Base-by-base conservation (phyloP, 2,113 vertebrate genomes). In the Mesoclemmys tuberculata region DNA sequence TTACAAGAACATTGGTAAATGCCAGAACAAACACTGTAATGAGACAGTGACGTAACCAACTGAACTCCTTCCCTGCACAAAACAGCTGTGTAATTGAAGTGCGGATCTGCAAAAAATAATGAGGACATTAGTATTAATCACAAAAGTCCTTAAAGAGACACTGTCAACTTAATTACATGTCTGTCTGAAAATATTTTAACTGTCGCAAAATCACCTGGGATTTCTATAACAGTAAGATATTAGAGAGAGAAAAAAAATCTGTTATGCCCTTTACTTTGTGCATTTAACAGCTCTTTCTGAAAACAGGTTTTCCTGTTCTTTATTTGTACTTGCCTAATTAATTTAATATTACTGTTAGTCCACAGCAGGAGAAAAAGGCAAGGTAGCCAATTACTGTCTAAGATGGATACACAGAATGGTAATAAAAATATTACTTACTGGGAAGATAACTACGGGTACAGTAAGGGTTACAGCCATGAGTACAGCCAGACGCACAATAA, bases 401-500 rank as follows among this genome's bases (percentile, higher is more conserved):
- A 91, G n/a, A 51, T 19, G 21, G 55, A 6, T 89, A 51, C 13
- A 83, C 61, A 16, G 78, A 52, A 10, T 58, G 79, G 44, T 35
- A 55, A 56, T 4, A 41, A 13, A 78, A 61, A 46, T 31, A 61
- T 22, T 41, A 98, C 99, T 99, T 98, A 99, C 99, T 4, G 99
- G 99, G 96, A 99, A 99, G 93, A 99, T 99, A 74, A 99, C 99
- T 16, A 99, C 99, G 8, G 99, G 99, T 3, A 99, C 99, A 9
- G 99, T 99, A 86, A 99, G 98, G 4, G 99, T 99, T 78, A 99
- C 99, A 29, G 99, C 99, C 68, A 99, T 95, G 90, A 99, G 98
- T 78, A 99, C 99, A 22, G 99, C 99, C 26, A 99, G 97, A 27
- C 99, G 99, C 55, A 99, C 99, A 75, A 99, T 98, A 46, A 99